These are phyloP conservation scores for Portevinia maculata DNA, from an alignment of 2,888 invertebrate species.

Conservation along the genomic window DNA sequence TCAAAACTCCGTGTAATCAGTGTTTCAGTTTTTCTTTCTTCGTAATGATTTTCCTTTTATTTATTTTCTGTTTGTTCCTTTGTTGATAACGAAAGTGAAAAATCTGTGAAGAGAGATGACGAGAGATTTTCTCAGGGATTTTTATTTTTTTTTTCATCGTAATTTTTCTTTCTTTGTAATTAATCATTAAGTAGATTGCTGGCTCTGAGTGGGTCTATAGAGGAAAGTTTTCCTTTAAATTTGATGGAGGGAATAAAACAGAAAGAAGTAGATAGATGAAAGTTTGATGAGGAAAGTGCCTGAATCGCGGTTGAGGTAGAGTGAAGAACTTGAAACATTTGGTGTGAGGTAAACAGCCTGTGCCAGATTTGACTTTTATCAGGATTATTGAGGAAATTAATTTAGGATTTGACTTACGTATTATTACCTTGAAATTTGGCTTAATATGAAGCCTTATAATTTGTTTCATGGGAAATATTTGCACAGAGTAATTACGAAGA, in stretches of 20 bases:
- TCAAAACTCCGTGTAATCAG: conserved; percentile 67
- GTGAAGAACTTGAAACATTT: neutral
- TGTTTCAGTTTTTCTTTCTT: conserved; percentile 37
- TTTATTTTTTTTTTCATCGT: conserved; percentile 24
- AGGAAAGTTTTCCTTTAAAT: conserved; percentile 49
- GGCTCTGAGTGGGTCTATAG: conserved; percentile 43
- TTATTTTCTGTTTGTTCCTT: conserved; percentile 20
- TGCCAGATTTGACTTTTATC: neutral
- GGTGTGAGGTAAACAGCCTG: neutral
- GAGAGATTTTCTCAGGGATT: conserved; percentile 40
- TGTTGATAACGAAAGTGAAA: conserved; percentile 37
- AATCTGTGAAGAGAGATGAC: conserved; percentile 35
- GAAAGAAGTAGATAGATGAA: conserved; percentile 28
- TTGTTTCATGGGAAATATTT: too few species aligned
- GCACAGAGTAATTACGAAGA: too few species aligned
- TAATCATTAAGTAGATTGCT: conserved; percentile 65
- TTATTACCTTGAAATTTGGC: too few species aligned
- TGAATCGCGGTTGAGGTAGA: conserved; percentile 30
- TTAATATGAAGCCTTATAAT: too few species aligned
- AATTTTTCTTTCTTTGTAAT: conserved; percentile 34
- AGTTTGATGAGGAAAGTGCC: conserved; percentile 23
- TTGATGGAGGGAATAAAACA: conserved; percentile 46
- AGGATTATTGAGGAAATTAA: neutral
- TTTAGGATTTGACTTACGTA: too few species aligned
- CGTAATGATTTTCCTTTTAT: conserved; percentile 5